A percentile compares a stretch with the other conserved stretches of the same genome.
These are phyloP conservation scores for Myoxocephalus aenaeus DNA, from an alignment of 2,797 vertebrate genomes.

Conservation along the genomic window DNA sequence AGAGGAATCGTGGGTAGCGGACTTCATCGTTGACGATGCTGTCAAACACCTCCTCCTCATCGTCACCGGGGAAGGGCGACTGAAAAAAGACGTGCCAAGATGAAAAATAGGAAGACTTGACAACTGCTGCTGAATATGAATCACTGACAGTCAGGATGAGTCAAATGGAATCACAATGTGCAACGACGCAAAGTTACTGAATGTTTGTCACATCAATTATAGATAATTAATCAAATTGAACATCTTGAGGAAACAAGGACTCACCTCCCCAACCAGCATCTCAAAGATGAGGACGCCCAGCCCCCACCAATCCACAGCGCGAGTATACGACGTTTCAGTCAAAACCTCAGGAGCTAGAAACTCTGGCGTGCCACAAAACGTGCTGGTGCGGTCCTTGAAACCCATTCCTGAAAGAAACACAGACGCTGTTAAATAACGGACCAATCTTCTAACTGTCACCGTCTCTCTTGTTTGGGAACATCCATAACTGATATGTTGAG, in stretches of 20 bases:
- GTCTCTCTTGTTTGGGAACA: not conserved
- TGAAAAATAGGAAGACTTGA: not conserved
- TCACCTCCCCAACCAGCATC: constrained; percentile 99
- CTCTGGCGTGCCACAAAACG: constrained; percentile 98
- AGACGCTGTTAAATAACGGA: not conserved
- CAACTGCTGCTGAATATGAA: not conserved
- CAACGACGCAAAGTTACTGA: no score
- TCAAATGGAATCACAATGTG: not conserved
- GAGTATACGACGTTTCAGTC: constrained; percentile 98
- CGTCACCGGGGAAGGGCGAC: constrained; percentile 98
- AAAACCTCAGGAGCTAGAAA: constrained; percentile 98
- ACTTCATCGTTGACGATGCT: constrained; percentile 99
- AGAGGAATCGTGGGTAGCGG: constrained; percentile 96
- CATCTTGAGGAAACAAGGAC: constrained; percentile 31
- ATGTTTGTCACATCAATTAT: not conserved
- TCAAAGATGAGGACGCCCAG: constrained; percentile 99
- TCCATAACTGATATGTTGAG: no score
- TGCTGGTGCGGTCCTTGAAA: constrained; percentile 97
- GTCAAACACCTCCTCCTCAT: constrained; percentile 99
- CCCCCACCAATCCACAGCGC: constrained; percentile 99
- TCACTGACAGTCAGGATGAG: not conserved
- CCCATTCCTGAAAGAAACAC: constrained; percentile 91
- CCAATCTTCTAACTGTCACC: no score
- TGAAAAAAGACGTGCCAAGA: constrained; percentile 54
- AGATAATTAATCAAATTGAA: not conserved